These are phyloP conservation scores for Erithacus rubecula DNA, from an alignment of 2,797 vertebrate genomes.

Conservation along the genomic window DNA sequence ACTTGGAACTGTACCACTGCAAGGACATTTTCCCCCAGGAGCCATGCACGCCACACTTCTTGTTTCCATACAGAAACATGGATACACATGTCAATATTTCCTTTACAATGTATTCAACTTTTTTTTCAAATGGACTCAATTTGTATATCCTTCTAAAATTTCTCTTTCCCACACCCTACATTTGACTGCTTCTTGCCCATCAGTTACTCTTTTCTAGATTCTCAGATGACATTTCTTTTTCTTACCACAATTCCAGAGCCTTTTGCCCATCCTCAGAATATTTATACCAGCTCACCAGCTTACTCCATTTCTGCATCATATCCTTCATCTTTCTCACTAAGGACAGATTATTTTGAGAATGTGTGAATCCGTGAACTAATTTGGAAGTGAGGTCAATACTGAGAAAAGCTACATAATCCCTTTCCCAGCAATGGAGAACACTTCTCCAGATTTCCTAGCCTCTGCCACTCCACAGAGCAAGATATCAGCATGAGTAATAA, in stretches of 20 bases:
- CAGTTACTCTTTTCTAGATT: background rate
- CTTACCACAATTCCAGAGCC: background rate
- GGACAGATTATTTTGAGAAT: constrained; percentile 25
- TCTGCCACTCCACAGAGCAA: background rate
- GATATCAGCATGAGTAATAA: constrained; percentile 1
- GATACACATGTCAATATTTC: background rate
- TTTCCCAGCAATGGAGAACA: background rate
- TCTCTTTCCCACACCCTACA: background rate
- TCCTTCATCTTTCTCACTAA: constrained; percentile 8
- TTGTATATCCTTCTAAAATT: background rate
- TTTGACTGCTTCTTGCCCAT: background rate
- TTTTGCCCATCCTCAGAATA: background rate
- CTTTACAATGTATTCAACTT: background rate
- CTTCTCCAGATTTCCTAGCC: background rate
- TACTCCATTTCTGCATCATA: constrained; percentile 5
- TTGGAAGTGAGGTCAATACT: constrained; percentile 16
- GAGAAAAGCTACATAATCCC: constrained; percentile 5
- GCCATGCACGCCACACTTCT: fast-evolving
- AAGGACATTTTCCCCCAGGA: background rate
- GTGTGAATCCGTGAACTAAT: constrained; percentile 32
- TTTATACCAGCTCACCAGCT: background rate
- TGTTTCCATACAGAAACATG: background rate
- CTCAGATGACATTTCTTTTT: background rate
- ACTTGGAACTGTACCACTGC: background rate
- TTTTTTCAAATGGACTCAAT: background rate